Conservation (phyloP, 2,888 invertebrate genomes). For the Dynastes tityus region DNA sequence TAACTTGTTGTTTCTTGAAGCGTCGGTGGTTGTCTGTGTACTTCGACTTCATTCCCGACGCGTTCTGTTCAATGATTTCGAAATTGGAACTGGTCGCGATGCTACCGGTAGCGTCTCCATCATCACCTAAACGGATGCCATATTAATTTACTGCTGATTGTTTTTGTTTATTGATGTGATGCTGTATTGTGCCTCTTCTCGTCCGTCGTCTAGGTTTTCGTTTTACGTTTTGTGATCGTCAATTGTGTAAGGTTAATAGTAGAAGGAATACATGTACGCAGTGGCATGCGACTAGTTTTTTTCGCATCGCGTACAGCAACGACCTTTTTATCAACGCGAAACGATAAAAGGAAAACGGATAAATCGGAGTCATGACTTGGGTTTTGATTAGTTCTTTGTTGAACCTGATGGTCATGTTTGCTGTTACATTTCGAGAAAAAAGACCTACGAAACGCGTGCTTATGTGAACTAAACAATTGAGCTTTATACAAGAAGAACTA, state of each 20-base stretch:
- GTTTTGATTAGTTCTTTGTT: too few relatives aligned
- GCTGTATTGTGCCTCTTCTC: constrained; percentile 7
- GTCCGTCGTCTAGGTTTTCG: constrained; percentile 15
- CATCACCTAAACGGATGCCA: neutral
- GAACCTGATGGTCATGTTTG: too few relatives aligned
- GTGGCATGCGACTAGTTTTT: neutral
- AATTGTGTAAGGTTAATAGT: constrained; percentile 8
- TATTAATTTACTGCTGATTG: constrained; percentile 35
- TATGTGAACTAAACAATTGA: too few relatives aligned
- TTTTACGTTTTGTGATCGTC: neutral
- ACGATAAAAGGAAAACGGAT: too few relatives aligned
- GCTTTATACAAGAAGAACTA: too few relatives aligned
- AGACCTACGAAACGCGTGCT: too few relatives aligned
- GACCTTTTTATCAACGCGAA: too few relatives aligned
- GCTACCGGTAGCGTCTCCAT: neutral
- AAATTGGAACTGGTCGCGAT: constrained; percentile 13
- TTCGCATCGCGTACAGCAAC: too few relatives aligned
- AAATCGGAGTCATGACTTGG: too few relatives aligned
- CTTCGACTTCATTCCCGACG: constrained; percentile 3
- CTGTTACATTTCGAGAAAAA: too few relatives aligned
- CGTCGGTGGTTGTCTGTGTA: neutral
- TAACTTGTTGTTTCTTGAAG: constrained; percentile 43
- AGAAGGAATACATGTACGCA: constrained; percentile 12
- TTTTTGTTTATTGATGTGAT: constrained; percentile 38
- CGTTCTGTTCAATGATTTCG: constrained; percentile 17